These are phyloP conservation scores for Hesperophylax magnus DNA, from an alignment of 1,140 invertebrate genomes.

Conservation along the genomic window DNA sequence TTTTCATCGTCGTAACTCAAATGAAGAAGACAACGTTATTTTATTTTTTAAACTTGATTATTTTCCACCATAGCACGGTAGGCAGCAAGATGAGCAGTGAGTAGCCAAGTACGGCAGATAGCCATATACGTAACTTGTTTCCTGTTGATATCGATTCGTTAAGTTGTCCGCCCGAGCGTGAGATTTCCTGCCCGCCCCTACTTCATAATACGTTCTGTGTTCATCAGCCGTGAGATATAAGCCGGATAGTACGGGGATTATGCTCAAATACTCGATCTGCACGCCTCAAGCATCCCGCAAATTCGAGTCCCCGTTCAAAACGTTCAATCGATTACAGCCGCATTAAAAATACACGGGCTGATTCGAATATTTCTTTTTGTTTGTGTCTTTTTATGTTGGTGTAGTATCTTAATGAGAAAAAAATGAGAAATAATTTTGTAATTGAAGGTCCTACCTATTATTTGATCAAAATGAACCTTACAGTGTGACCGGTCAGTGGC, in stretches of 20 bases:
- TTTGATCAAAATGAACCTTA: no score
- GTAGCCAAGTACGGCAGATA: not conserved
- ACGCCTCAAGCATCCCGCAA: not conserved
- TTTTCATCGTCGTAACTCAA: no score
- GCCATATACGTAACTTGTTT: conserved; percentile 3
- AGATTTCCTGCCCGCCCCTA: not conserved
- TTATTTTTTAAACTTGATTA: no score
- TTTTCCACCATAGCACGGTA: no score
- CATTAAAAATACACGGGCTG: no score
- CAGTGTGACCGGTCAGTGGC: no score
- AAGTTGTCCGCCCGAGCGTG: conserved; percentile 22
- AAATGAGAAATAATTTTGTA: no score
- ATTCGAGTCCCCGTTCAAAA: conserved; percentile 23
- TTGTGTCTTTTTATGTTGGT: not conserved
- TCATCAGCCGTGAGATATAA: conserved; percentile 48
- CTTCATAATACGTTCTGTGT: conserved; percentile 43
- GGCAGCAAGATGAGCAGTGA: not conserved
- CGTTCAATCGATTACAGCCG: conserved; percentile 1
- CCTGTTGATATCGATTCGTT: conserved; percentile 28
- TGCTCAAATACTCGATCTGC: conserved; percentile 12
- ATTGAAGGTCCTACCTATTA: no score
- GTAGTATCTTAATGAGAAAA: not conserved
- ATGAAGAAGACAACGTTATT: no score
- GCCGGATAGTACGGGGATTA: conserved; percentile 44
- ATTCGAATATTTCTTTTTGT: not conserved